These are phyloP conservation scores for Leucoma salicis DNA, from an alignment of 2,888 invertebrate genomes.

Conservation along the genomic window DNA sequence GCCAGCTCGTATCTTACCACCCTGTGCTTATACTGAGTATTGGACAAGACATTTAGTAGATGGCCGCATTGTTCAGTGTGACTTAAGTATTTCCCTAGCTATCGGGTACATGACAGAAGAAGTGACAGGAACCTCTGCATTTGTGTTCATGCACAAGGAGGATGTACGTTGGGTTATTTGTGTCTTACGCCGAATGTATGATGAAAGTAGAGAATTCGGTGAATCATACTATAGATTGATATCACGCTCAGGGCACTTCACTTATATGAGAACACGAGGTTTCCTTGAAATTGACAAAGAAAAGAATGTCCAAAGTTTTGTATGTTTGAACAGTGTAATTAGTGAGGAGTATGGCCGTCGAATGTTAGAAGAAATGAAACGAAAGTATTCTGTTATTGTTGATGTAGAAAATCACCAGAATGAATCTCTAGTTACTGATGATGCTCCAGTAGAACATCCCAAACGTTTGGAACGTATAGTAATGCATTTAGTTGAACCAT, in stretches of 20 bases:
- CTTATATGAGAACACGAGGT: slow-evolving; percentile 92
- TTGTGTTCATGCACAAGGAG: slow-evolving; percentile 94
- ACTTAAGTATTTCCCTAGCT: slow-evolving; percentile 94
- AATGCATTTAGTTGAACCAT: slow-evolving; percentile 82
- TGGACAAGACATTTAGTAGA: slow-evolving; percentile 94
- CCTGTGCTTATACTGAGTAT: slow-evolving; percentile 89
- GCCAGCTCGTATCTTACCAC: slow-evolving; percentile 83
- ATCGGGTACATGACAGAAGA: slow-evolving; percentile 95
- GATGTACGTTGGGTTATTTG: slow-evolving; percentile 95
- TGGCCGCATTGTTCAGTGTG: slow-evolving; percentile 94
- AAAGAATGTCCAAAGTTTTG: slow-evolving; percentile 91
- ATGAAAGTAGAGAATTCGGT: slow-evolving; percentile 90
- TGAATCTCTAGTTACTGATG: slow-evolving; percentile 49
- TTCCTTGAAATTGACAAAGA: slow-evolving; percentile 89
- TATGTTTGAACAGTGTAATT: slow-evolving; percentile 91
- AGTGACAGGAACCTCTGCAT: slow-evolving; percentile 93
- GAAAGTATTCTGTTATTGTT: slow-evolving; percentile 87
- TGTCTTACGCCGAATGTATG: slow-evolving; percentile 94
- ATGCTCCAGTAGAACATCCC: slow-evolving; percentile 86
- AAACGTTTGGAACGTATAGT: slow-evolving; percentile 87
- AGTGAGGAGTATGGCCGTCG: slow-evolving; percentile 88
- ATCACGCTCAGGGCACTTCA: slow-evolving; percentile 91
- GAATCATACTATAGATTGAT: slow-evolving; percentile 93
- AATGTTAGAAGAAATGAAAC: slow-evolving; percentile 90
- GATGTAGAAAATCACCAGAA: slow-evolving; percentile 70